Evolutionary conservation across 2,113 vertebrate genomes (phyloP).

Genomic region (Thunnus thynnus): DNA sequence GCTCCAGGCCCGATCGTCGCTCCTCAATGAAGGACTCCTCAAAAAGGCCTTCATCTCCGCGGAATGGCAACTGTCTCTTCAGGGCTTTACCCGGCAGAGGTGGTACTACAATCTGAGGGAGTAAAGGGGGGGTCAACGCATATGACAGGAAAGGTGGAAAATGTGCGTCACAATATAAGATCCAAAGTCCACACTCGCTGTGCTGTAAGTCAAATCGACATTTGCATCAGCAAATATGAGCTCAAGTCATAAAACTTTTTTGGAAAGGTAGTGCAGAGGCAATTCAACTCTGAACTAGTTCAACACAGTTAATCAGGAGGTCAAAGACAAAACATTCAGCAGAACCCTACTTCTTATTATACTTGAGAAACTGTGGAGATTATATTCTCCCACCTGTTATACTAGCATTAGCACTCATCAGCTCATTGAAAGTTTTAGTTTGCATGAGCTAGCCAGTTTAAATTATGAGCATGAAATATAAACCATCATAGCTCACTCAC

Average conservation of each 20-base stretch:
- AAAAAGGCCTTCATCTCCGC: slow-evolving; percentile 97
- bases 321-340: background rate
- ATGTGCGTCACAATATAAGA: background rate
- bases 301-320: background rate
- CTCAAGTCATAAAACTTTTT: background rate
- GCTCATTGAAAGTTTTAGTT: background rate
- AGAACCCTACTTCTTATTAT: background rate
- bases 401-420: background rate
- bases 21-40: slow-evolving; percentile 98
- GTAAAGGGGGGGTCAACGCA: background rate
- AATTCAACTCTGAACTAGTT: background rate
- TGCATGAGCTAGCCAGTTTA: background rate
- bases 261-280: background rate
- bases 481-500: slow-evolving; percentile 79
- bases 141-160: background rate
- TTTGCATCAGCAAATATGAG: background rate
- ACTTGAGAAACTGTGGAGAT: background rate
- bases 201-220: background rate
- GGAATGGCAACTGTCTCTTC: slow-evolving; percentile 97
- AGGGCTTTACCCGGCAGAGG: slow-evolving; percentile 97
- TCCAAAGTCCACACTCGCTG: background rate
- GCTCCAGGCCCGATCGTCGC: slow-evolving; percentile 94
- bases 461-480: background rate
- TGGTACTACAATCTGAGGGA: slow-evolving; percentile 95
- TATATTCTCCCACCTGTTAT: background rate